Evolutionary conservation across 64 coral and sea anemone species (phyloP).

Genomic region (Stichodactyla helianthus): DNA sequence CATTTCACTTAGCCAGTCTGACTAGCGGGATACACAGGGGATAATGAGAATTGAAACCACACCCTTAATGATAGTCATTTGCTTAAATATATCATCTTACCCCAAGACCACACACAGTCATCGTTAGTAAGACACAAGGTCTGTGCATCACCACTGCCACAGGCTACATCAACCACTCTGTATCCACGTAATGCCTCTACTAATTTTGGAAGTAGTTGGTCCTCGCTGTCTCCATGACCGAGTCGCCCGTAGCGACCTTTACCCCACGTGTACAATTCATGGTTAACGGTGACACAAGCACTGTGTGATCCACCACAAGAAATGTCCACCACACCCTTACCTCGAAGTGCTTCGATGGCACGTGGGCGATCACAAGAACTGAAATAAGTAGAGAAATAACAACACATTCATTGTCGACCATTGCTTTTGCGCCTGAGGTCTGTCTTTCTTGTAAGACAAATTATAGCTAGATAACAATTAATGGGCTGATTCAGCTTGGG

Average conservation of each 20-base stretch:
- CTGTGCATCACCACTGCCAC: constrained; percentile 94
- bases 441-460: too few species aligned
- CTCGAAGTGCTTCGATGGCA: constrained; percentile 71
- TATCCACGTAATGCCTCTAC: constrained; percentile 87
- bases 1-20: too few species aligned
- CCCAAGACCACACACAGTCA: constrained; percentile 97
- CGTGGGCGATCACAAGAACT: constrained; percentile 87
- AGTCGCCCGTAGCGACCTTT: constrained; percentile 94
- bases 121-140: constrained; percentile 92
- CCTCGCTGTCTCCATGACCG: constrained; percentile 96
- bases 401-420: not conserved
- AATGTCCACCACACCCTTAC: constrained; percentile 79
- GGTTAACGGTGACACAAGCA: constrained; percentile 61
- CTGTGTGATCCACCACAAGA: constrained; percentile 90
- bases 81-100: not conserved
- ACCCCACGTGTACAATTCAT: constrained; percentile 92
- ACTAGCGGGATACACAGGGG: too few species aligned
- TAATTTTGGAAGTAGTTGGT: constrained; percentile 79
- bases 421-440: not conserved
- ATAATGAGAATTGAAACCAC: too few species aligned
- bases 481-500: too few species aligned
- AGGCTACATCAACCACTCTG: constrained; percentile 85
- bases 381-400: constrained; percentile 1
- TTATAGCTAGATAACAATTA: too few species aligned
- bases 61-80: too few species aligned